A percentile compares a stretch with the other conserved stretches of the same genome.
phyloP scores from a whole-genome alignment of 2,888 invertebrate genomes.

The Callinectes sapidus region DNA sequence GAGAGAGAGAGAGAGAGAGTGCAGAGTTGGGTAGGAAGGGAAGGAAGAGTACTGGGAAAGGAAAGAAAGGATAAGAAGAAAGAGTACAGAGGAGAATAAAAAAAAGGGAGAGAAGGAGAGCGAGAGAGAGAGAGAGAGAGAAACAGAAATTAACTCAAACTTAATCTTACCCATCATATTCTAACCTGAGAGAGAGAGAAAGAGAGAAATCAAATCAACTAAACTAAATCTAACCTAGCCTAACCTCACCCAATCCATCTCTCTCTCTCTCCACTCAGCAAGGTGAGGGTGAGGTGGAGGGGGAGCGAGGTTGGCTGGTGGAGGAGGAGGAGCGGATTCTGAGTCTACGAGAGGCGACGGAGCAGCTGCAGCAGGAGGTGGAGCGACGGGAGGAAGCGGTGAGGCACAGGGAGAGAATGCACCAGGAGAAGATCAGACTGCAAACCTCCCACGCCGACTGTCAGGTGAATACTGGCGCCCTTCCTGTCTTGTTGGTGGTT shows the following conservation, averaged over 20 bases:
- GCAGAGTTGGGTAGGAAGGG: no score
- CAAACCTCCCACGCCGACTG: conserved; percentile 31
- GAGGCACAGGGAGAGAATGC: conserved; percentile 63
- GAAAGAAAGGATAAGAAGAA: no score
- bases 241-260: background rate
- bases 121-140: no score
- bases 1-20: no score
- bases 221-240: background rate
- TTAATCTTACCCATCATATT: background rate
- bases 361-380: conserved; percentile 61
- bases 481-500: background rate
- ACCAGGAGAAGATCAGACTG: conserved; percentile 57
- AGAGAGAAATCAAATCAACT: background rate
- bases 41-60: no score
- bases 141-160: background rate
- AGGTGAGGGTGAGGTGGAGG: conserved; percentile 52
- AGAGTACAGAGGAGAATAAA: no score
- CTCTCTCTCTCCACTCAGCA: background rate
- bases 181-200: background rate
- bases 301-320: conserved; percentile 61
- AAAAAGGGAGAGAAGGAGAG: no score
- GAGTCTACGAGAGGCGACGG: conserved; percentile 56
- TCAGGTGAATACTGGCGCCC: background rate
- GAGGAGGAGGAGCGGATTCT: conserved; percentile 64
- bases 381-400: conserved; percentile 60